Conservation (phyloP, 2,888 invertebrate genomes). For the Tetheella fluctuosa region DNA sequence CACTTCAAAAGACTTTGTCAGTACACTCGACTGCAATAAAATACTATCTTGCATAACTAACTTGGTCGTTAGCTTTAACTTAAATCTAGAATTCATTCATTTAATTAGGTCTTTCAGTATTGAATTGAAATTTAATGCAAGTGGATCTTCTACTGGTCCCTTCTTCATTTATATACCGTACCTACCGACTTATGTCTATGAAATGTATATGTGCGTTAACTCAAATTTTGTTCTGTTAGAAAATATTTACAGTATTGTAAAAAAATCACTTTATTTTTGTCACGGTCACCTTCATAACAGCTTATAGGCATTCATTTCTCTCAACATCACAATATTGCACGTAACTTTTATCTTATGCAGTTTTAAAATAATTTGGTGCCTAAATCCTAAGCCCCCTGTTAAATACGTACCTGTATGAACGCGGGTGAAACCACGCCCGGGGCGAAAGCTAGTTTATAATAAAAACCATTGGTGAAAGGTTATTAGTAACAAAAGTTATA, state of each 20-base stretch:
- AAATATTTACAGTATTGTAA: not conserved
- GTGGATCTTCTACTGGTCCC: not conserved
- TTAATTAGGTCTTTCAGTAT: not conserved
- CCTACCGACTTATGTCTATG: not conserved
- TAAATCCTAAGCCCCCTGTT: no score
- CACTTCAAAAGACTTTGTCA: slow-evolving; percentile 39
- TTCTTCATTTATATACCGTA: not conserved
- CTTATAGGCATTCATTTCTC: no score
- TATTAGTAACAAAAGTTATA: slow-evolving; percentile 27
- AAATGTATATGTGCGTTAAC: not conserved
- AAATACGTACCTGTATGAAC: not conserved
- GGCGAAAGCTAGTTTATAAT: no score
- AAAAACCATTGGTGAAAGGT: not conserved
- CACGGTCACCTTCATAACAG: not conserved
- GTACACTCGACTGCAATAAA: slow-evolving; percentile 12
- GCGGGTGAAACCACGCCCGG: no score
- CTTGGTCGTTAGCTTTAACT: not conserved
- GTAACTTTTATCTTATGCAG: not conserved
- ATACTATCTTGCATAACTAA: slow-evolving; percentile 4
- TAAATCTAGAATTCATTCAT: slow-evolving; percentile 5
- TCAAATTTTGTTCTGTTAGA: not conserved
- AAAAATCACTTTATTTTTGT: not conserved
- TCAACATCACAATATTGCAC: no score
- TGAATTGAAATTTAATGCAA: not conserved
- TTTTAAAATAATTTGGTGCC: no score